Conservation (phyloP, 2,888 invertebrate species). For the Magallana nippona region DNA sequence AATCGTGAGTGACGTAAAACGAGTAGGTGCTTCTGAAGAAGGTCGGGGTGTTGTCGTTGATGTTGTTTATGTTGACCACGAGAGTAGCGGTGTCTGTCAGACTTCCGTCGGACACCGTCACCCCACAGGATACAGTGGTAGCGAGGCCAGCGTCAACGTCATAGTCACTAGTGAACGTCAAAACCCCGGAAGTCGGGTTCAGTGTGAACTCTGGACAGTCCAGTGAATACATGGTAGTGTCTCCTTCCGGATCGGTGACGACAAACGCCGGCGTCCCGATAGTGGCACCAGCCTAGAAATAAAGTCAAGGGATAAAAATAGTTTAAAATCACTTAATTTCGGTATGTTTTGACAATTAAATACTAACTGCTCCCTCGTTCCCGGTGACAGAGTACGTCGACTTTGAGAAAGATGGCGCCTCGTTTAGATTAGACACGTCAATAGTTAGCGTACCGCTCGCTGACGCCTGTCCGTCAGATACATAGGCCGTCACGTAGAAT, state of each 20-base stretch:
- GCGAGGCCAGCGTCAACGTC: conserved; percentile 52
- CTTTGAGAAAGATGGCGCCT: conserved; percentile 46
- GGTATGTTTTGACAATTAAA: neutral
- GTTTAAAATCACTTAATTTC: neutral
- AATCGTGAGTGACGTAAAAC: neutral
- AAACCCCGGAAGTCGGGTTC: conserved; percentile 41
- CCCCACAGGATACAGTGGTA: conserved; percentile 47
- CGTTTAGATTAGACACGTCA: conserved; percentile 44
- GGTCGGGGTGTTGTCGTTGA: conserved; percentile 44
- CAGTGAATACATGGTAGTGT: conserved; percentile 13
- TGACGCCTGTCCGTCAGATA: conserved; percentile 34
- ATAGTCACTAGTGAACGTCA: conserved; percentile 52
- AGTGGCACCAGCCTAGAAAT: conserved; percentile 40
- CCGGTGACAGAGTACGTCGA: conserved; percentile 46
- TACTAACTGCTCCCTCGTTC: conserved; percentile 47
- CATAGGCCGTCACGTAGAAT: conserved; percentile 13
- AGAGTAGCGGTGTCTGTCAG: conserved; percentile 51
- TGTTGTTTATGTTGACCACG: conserved; percentile 50
- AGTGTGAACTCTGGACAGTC: conserved; percentile 47
- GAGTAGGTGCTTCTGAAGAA: conserved; percentile 32
- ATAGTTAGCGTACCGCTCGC: conserved; percentile 22
- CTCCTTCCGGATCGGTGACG: conserved; percentile 42
- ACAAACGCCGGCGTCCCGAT: conserved; percentile 43
- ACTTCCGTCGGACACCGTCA: conserved; percentile 52
- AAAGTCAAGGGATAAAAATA: too few species aligned